phyloP scores from a whole-genome alignment of 2,113 vertebrate genomes.

The Urocynchramus pylzowi region DNA sequence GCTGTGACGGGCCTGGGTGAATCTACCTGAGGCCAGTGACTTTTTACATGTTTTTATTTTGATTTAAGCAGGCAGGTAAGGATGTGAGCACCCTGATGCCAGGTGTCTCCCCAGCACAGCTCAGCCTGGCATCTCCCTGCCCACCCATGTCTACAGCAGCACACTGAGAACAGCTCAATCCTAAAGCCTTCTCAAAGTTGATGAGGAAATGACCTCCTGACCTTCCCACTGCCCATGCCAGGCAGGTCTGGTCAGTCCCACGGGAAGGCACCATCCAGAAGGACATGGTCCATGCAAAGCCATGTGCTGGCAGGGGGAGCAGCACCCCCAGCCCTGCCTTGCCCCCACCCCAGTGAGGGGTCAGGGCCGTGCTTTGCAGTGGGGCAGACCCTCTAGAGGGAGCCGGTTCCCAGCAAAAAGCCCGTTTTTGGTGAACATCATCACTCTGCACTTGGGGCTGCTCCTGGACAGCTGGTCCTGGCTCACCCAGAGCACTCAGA shows the following conservation, averaged over 20 bases:
- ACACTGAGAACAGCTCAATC: not conserved
- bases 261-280: accelerated
- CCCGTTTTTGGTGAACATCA: accelerated
- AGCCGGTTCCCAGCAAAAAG: not conserved
- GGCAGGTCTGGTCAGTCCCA: not conserved
- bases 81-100: not conserved
- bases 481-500: accelerated
- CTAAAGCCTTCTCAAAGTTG: accelerated
- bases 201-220: not conserved
- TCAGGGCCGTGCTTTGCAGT: not conserved
- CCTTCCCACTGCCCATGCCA: not conserved
- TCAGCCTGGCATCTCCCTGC: not conserved
- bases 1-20: not conserved
- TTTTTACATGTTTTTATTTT: not conserved
- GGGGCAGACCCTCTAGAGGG: slow-evolving; percentile 4
- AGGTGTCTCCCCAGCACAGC: not conserved
- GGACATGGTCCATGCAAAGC: not conserved
- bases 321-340: not conserved
- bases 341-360: not conserved
- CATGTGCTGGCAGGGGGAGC: accelerated
- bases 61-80: not conserved
- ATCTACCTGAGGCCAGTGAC: too few relatives aligned
- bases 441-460: accelerated
- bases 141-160: accelerated
- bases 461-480: not conserved